A percentile compares a stretch with the other conserved stretches of the same genome.
Evolutionary conservation across 2,113 vertebrate genomes (phyloP).

Genomic region (Candoia aspera): DNA sequence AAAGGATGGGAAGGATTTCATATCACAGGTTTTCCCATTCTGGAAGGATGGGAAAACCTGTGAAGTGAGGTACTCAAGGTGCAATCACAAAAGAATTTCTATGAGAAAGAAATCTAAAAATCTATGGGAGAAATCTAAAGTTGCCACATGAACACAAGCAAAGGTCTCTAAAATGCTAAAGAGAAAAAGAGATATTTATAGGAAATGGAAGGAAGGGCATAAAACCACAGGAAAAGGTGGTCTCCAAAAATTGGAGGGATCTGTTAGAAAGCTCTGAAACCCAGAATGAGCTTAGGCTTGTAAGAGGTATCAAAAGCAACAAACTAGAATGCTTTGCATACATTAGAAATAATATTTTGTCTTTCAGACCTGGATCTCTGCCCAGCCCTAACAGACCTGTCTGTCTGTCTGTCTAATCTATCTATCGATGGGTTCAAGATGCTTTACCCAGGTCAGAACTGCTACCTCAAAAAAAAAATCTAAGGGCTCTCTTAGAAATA

Average conservation of each 20-base stretch:
- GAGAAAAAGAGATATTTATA: neutral
- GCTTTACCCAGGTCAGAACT: neutral
- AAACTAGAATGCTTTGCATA: neutral
- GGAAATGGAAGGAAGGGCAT: neutral
- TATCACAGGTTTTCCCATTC: too few relatives aligned
- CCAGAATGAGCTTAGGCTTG: neutral
- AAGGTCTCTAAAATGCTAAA: neutral
- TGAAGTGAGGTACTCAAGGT: neutral
- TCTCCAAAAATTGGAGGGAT: neutral
- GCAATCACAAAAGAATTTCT: neutral
- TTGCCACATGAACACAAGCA: neutral
- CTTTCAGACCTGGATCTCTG: neutral
- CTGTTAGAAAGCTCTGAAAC: neutral
- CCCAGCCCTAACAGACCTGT: neutral
- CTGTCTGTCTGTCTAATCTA: neutral
- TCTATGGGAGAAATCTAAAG: neutral
- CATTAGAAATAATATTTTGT: neutral
- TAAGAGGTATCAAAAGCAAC: neutral
- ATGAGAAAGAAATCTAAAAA: neutral
- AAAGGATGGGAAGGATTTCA: too few relatives aligned
- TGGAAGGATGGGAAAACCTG: neutral
- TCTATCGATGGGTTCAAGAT: neutral
- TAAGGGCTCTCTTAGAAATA: too few relatives aligned
- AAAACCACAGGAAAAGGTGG: neutral
- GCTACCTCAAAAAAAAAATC: neutral